Evolutionary conservation across 1,140 invertebrate species (phyloP).

Genomic region (Zelostemma sp.): DNA sequence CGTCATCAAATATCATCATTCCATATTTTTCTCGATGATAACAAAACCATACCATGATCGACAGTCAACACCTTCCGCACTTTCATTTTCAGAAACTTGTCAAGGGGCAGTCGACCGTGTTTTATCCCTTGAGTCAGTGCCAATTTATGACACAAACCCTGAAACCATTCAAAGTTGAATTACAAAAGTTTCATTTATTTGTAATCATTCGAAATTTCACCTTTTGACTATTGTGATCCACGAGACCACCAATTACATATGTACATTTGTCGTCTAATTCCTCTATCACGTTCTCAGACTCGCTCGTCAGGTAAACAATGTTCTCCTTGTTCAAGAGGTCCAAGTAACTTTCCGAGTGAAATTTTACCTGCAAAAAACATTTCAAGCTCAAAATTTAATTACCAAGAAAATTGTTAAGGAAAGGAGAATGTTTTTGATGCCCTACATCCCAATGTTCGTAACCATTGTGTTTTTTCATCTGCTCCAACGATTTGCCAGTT

Average conservation of each 20-base stretch:
- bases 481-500: conserved; percentile 77
- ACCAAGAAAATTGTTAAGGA: conserved; percentile 1
- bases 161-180: conserved; percentile 12
- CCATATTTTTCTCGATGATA: neutral
- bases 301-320: conserved; percentile 93
- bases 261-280: conserved; percentile 82
- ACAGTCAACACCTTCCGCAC: conserved; percentile 95
- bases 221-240: conserved; percentile 93
- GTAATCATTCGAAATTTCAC: conserved; percentile 66
- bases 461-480: conserved; percentile 84
- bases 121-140: conserved; percentile 82
- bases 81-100: conserved; percentile 92
- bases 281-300: conserved; percentile 90
- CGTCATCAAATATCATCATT: conserved; percentile 65
- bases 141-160: conserved; percentile 88
- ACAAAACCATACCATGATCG: conserved; percentile 83
- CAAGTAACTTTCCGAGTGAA: conserved; percentile 76
- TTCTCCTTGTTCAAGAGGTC: conserved; percentile 81
- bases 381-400: conserved; percentile 2
- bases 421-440: conserved; percentile 36
- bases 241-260: conserved; percentile 96
- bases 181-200: conserved; percentile 1
- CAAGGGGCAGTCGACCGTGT: conserved; percentile 91
- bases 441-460: conserved; percentile 95
- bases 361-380: conserved; percentile 75